Evolutionary conservation across 2,888 invertebrate genomes (phyloP), one percentile per base, ranked within the genome.

Genomic region (Drosophila fungiperda): DNA sequence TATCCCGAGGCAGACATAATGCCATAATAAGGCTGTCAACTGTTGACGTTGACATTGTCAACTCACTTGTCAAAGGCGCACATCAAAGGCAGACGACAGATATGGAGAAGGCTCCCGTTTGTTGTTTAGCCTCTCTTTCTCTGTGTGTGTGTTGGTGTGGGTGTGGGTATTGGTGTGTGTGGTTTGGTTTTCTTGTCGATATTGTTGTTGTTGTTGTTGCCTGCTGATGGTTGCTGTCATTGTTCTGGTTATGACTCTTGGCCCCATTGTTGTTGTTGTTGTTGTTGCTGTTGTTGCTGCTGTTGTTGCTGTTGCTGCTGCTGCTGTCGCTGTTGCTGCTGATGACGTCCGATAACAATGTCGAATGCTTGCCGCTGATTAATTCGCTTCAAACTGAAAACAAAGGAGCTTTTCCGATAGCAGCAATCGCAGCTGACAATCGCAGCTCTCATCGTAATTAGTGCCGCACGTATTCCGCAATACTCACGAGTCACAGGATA

Each of bases 31-130:
- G 90, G 88, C 82, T 91, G 92, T 92, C 92, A 92, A 88, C 91
- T 86, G 89, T 87, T 91, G 92, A 92, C 87, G 87, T 89, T 92
- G 92, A 92, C 92, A 91, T 91, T 92, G 92, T 92, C 92, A 92
- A 92, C 91, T 92, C 91, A 91, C 86, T 90, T 92, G 93, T 92
- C 92, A 92, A 91, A 92, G 90, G 87, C 84, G 83, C 90, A 89
- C 92, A 92, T 92, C 92, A 92, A 89, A 90, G 87, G 78, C 90
- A 91, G 91, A 82, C 91, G 87, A 80, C 81, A 79, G 76, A 83
- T 80, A 90, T 81, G 83, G 77, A 67, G 87, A 76, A 82, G 82
- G 60, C 72, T 54, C 67, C 62, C 48, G 65, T 69, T 80, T 80
- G 75, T 80, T 82, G 82, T 80, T 78, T 82, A 72, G 79, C 65